Conservation (phyloP, 2,888 invertebrate species). For the Nomada fabriciana region DNA sequence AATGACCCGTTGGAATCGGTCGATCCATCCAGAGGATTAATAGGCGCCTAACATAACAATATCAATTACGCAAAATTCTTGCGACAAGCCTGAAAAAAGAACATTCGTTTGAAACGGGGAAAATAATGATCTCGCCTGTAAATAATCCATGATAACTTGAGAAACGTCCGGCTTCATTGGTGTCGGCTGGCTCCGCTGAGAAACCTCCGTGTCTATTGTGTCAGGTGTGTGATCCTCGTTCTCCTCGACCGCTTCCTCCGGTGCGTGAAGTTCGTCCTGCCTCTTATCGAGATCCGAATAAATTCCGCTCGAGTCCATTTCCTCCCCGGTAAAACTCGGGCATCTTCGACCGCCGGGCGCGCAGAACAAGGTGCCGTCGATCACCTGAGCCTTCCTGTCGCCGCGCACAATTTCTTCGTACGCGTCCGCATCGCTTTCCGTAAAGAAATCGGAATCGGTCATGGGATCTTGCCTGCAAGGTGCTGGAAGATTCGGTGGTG, state of each 20-base stretch:
- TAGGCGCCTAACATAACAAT: slow-evolving; percentile 59
- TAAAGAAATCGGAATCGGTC: slow-evolving; percentile 96
- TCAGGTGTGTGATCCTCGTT: slow-evolving; percentile 89
- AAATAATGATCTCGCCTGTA: slow-evolving; percentile 71
- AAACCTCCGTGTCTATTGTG: slow-evolving; percentile 86
- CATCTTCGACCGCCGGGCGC: slow-evolving; percentile 81
- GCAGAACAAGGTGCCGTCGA: slow-evolving; percentile 95
- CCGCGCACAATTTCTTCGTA: slow-evolving; percentile 91
- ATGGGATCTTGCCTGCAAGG: slow-evolving; percentile 91
- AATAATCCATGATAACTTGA: slow-evolving; percentile 81
- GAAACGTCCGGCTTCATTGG: slow-evolving; percentile 72
- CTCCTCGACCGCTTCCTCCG: slow-evolving; percentile 79
- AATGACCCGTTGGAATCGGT: slow-evolving; percentile 69
- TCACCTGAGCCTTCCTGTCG: slow-evolving; percentile 88
- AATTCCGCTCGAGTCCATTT: slow-evolving; percentile 96
- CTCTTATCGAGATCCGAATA: slow-evolving; percentile 94
- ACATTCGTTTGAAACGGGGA: neutral
- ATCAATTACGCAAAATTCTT: slow-evolving; percentile 11
- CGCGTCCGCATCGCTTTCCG: slow-evolving; percentile 95
- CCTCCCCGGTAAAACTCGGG: slow-evolving; percentile 87
- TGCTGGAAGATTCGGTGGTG: slow-evolving; percentile 83
- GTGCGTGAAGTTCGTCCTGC: slow-evolving; percentile 86
- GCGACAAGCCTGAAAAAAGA: neutral
- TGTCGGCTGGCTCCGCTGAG: slow-evolving; percentile 85
- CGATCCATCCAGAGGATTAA: slow-evolving; percentile 64